Evolutionary conservation across 2,888 invertebrate species (phyloP), one percentile per base, ranked within the genome.

Genomic region (Temnothorax ravouxi): DNA sequence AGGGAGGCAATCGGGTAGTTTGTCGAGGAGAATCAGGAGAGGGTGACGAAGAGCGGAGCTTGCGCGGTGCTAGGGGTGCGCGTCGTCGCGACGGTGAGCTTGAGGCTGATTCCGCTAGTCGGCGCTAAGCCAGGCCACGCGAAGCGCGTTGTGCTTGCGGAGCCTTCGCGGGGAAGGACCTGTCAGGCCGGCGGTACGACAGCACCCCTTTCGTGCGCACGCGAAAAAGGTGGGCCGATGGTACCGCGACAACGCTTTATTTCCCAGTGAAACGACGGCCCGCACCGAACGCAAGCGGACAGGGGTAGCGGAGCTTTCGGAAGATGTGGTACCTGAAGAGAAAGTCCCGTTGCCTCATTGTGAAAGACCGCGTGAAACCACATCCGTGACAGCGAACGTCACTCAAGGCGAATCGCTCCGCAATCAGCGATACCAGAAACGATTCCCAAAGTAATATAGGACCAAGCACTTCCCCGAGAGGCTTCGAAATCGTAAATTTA

Each of bases 321-420:
- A 92, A 91, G 88, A 94, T 94, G 94, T 91, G 89, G 88, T 95
- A 94, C 88, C 92, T 94, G 82, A 95, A 95, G 88, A 93, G 94
- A 84, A 94, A 94, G 92, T 94, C 94, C 87, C 94, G 94, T 85
- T 94, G 94, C 88, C 94, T 94, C 88, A 79, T 85, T 15, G 76
- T 69, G 50, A 74, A 44, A 86, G 52, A 64, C 9, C 64, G n/a
- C 66, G 38, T 77, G 13, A 41, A 6, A 76, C 0, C 29, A 29
- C 41, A 76, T 69, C 61, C 75, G 81, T 84, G 86, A 85, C 67
- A 82, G 66, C 67, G n/a, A 56, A 56, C 67, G 67, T 67, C 67
- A 25, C 54, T 41, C 52, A 29, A 52, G 8, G 52, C 2, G 52
- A 64, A 72, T 80, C 64, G 74, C 29, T 44, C 72, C 2, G 11